Evolutionary conservation across 2,113 vertebrate species (phyloP).

Genomic region (Protobothrops mucrosquamatus): DNA sequence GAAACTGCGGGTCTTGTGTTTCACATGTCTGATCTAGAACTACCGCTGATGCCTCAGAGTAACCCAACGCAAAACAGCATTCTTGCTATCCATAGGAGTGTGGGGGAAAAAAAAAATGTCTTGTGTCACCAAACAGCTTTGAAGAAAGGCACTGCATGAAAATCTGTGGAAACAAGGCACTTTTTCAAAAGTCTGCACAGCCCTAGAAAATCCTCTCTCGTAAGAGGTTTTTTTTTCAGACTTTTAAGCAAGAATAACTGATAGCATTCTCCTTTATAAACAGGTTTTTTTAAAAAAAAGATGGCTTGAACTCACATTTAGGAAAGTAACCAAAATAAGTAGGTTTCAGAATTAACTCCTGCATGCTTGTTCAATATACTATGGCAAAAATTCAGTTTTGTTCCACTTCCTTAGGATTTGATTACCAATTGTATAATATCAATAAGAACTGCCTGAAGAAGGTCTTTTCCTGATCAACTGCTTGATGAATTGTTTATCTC

Average conservation of each 20-base stretch:
- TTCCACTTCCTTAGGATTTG: neutral
- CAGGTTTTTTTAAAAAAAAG: neutral
- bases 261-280: neutral
- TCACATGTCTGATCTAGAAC: no score
- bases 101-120: neutral
- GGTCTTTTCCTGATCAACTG: neutral
- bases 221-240: neutral
- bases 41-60: neutral
- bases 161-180: neutral
- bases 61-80: neutral
- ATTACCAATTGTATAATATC: neutral
- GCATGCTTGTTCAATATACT: neutral
- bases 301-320: neutral
- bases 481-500: neutral
- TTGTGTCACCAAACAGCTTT: neutral
- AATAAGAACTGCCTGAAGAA: rapidly evolving
- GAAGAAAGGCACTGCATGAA: neutral
- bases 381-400: neutral
- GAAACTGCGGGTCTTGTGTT: no score
- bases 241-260: neutral
- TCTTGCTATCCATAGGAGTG: neutral
- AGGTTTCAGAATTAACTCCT: neutral
- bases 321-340: neutral
- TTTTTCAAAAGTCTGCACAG: neutral
- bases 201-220: neutral